A percentile compares a stretch with the other conserved stretches of the same genome.
These are phyloP conservation scores for Cactoblastis cactorum DNA, from an alignment of 2,888 invertebrate species.

Conservation along the genomic window DNA sequence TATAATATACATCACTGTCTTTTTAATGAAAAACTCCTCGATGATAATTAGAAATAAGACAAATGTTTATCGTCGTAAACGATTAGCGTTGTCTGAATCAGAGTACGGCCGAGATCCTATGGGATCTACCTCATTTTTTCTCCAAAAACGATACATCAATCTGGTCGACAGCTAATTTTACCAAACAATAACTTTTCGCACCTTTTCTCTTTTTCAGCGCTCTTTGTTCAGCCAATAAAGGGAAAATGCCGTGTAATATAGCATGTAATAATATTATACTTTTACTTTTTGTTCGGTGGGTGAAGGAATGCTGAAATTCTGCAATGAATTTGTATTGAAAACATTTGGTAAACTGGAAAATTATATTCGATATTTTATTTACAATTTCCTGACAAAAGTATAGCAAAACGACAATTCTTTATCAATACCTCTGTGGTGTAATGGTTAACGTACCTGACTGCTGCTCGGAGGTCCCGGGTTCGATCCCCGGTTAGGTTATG, in stretches of 20 bases:
- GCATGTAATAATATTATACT: conserved; percentile 25
- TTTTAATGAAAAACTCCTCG: not conserved
- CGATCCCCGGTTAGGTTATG: too few relatives aligned
- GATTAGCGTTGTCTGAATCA: conserved; percentile 24
- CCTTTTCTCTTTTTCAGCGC: conserved; percentile 36
- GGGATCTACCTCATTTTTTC: conserved; percentile 36
- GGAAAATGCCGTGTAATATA: conserved; percentile 34
- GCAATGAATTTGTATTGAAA: not conserved
- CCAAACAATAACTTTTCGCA: conserved; percentile 60
- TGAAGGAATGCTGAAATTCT: conserved; percentile 9
- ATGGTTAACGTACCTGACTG: too few relatives aligned
- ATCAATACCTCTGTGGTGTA: too few relatives aligned
- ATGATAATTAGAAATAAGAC: conserved; percentile 2
- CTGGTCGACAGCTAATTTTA: conserved; percentile 58
- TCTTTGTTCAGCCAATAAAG: conserved; percentile 38
- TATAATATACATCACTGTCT: not conserved
- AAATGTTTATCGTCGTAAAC: conserved; percentile 14
- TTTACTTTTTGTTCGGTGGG: conserved; percentile 22
- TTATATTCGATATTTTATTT: too few relatives aligned
- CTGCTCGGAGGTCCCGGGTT: too few relatives aligned
- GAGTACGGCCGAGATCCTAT: conserved; percentile 14
- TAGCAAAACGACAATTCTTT: too few relatives aligned
- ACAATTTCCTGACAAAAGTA: too few relatives aligned
- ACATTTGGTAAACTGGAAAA: not conserved
- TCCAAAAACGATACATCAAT: conserved; percentile 54